phyloP scores from a whole-genome alignment of 2,888 invertebrate species.

The Torymus aiolomorphi region DNA sequence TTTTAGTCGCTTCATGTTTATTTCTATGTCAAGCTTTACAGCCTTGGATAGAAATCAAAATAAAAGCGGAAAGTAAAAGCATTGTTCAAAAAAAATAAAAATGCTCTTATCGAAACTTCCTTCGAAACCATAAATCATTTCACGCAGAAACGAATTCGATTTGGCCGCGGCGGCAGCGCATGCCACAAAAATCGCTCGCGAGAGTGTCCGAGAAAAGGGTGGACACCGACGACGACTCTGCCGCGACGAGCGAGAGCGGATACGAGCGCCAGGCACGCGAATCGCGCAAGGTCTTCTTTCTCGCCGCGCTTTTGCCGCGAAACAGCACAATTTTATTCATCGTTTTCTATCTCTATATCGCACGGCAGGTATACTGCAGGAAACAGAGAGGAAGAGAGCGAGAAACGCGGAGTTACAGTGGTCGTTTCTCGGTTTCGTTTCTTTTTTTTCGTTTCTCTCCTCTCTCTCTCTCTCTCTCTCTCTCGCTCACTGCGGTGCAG shows the following conservation, averaged over 20 bases:
- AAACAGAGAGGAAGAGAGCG: too few relatives aligned
- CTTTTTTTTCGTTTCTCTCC: neutral
- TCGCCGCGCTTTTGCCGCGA: neutral
- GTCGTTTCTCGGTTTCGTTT: neutral
- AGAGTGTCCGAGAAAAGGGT: neutral
- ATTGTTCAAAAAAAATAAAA: too few relatives aligned
- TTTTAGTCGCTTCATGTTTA: too few relatives aligned
- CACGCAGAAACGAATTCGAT: too few relatives aligned
- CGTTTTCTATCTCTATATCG: neutral
- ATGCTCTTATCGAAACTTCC: too few relatives aligned
- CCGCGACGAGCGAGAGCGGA: neutral
- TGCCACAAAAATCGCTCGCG: too few relatives aligned
- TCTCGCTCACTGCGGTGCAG: neutral
- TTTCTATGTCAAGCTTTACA: too few relatives aligned
- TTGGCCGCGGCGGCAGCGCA: too few relatives aligned
- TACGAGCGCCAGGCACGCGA: constrained; percentile 28
- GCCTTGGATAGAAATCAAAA: neutral
- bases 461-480: constrained; percentile 1
- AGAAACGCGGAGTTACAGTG: too few relatives aligned
- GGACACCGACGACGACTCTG: neutral
- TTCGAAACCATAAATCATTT: too few relatives aligned
- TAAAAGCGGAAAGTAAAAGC: neutral
- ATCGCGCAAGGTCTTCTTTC: constrained; percentile 19
- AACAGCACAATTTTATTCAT: constrained; percentile 26
- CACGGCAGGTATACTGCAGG: neutral